Percentiles rank a stretch among this genome's conserved stretches.
Evolutionary conservation across 2,888 invertebrate genomes (phyloP).

Genomic region (Volucella zonaria): DNA sequence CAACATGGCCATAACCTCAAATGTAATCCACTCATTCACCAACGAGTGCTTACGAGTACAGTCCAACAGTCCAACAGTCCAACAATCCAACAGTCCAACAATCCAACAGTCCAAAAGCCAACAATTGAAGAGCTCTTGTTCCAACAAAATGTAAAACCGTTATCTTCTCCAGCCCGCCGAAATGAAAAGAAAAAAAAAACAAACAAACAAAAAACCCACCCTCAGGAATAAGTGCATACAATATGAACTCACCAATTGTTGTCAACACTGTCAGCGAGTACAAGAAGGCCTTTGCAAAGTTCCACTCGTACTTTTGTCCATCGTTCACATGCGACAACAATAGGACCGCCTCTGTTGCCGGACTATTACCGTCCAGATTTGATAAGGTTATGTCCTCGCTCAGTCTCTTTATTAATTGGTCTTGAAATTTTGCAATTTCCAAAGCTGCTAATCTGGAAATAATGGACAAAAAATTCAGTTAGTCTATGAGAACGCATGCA

Average conservation of each 20-base stretch:
- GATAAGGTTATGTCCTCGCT: constrained; percentile 89
- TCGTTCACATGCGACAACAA: constrained; percentile 79
- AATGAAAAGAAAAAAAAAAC: neutral
- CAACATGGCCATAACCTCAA: constrained; percentile 33
- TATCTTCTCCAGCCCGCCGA: neutral
- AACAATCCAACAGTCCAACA: neutral
- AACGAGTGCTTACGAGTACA: constrained; percentile 4
- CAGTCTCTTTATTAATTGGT: constrained; percentile 90
- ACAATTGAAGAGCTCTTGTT: constrained; percentile 19
- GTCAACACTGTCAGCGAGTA: constrained; percentile 97
- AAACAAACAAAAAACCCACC: constrained; percentile 4
- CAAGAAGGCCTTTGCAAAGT: constrained; percentile 94
- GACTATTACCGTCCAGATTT: constrained; percentile 78
- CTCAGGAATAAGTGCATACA: neutral
- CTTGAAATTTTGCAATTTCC: constrained; percentile 88
- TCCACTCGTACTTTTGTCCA: constrained; percentile 89
- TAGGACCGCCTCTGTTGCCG: constrained; percentile 82
- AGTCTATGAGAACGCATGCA: neutral
- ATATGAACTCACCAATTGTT: constrained; percentile 89
- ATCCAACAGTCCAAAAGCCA: constrained; percentile 20
- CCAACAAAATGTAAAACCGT: constrained; percentile 33
- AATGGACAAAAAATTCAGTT: constrained; percentile 39
- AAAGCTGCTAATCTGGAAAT: constrained; percentile 81
- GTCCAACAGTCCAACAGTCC: neutral
- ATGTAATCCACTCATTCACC: constrained; percentile 43